phyloP scores from a whole-genome alignment of 2,888 invertebrate genomes.

The Pantelozetes paolii region DNA sequence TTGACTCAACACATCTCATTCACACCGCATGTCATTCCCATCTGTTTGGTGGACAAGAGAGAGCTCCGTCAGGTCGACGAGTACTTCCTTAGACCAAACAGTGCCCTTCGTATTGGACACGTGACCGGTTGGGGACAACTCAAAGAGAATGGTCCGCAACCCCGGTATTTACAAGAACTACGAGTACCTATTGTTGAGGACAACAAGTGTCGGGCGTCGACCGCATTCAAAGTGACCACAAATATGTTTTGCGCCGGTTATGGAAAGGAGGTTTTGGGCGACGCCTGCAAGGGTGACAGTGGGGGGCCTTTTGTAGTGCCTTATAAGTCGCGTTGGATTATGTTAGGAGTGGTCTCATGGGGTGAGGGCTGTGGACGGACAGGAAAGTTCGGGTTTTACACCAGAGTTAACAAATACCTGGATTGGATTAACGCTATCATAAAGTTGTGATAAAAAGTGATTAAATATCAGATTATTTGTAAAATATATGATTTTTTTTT shows the following conservation, averaged over 20 bases:
- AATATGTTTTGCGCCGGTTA: slow-evolving; percentile 50
- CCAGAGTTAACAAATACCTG: slow-evolving; percentile 48
- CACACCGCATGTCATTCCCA: slow-evolving; percentile 48
- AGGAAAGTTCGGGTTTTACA: slow-evolving; percentile 50
- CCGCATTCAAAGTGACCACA: slow-evolving; percentile 46
- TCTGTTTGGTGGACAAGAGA: slow-evolving; percentile 46
- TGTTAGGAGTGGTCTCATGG: slow-evolving; percentile 50
- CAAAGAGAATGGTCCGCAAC: slow-evolving; percentile 47
- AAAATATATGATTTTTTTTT: too few relatives aligned
- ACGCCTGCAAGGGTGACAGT: slow-evolving; percentile 50
- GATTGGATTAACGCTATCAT: slow-evolving; percentile 47
- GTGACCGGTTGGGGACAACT: slow-evolving; percentile 50
- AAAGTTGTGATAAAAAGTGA: slow-evolving; percentile 1
- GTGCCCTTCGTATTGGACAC: slow-evolving; percentile 45
- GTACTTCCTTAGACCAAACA: slow-evolving; percentile 19
- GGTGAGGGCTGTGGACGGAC: slow-evolving; percentile 49
- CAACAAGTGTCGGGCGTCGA: slow-evolving; percentile 46
- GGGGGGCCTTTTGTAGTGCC: slow-evolving; percentile 49
- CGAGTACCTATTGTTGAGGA: slow-evolving; percentile 48
- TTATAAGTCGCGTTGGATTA: slow-evolving; percentile 47
- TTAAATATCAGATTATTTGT: background rate
- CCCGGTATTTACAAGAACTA: slow-evolving; percentile 48
- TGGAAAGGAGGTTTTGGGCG: slow-evolving; percentile 47
- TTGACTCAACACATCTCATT: slow-evolving; percentile 47
- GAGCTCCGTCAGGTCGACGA: background rate